phyloP scores from a whole-genome alignment of 2,797 vertebrate genomes.

The Halcyon chelicuti region DNA sequence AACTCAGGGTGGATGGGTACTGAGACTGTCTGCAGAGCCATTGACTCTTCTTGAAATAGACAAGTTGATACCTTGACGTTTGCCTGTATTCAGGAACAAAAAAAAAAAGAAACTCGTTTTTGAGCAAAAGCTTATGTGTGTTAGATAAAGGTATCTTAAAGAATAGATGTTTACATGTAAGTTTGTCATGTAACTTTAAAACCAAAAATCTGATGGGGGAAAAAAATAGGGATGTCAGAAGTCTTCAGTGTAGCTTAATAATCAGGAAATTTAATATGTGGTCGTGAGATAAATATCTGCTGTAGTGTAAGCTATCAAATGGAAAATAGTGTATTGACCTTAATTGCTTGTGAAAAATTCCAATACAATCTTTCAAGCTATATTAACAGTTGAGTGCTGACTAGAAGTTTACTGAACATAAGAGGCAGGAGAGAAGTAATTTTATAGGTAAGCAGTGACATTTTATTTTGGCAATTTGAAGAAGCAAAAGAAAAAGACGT shows the following conservation, averaged over 20 bases:
- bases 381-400: background rate
- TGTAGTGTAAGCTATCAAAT: background rate
- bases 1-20: fast-evolving
- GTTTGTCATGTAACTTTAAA: background rate
- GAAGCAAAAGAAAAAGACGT: background rate
- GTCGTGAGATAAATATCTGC: background rate
- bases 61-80: background rate
- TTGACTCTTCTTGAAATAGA: background rate
- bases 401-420: background rate
- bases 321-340: background rate
- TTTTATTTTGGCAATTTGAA: background rate
- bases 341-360: constrained; percentile 29
- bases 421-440: background rate
- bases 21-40: background rate
- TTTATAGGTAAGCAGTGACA: background rate
- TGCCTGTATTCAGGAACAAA: background rate
- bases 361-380: background rate
- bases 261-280: background rate
- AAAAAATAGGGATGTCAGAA: background rate
- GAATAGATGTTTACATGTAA: background rate
- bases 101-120: background rate
- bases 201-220: background rate
- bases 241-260: background rate
- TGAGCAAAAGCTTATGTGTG: background rate
- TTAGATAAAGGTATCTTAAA: background rate